These are phyloP conservation scores for Morinoia aosen DNA, from an alignment of 2,888 invertebrate genomes.

Conservation along the genomic window DNA sequence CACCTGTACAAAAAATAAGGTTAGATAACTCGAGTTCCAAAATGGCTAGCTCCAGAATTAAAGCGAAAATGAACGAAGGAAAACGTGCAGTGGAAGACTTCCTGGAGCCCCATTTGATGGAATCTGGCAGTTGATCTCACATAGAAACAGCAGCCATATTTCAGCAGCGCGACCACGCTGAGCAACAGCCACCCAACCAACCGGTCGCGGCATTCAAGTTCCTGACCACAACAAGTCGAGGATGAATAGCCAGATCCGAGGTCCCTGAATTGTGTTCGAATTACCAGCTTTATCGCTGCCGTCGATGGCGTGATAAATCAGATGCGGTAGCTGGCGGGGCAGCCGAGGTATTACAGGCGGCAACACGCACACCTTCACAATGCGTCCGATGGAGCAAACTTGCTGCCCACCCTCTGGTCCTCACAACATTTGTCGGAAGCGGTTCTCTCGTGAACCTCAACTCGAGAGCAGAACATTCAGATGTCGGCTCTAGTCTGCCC, in stretches of 20 bases:
- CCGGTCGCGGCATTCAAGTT: slow-evolving; percentile 3
- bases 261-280: background rate
- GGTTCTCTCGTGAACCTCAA: background rate
- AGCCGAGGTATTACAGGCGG: background rate
- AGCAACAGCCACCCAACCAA: background rate
- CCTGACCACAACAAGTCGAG: slow-evolving; percentile 17
- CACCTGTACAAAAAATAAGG: background rate
- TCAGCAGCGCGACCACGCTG: background rate
- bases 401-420: background rate
- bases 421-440: background rate
- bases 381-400: background rate
- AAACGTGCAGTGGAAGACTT: slow-evolving; percentile 5
- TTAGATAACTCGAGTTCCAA: background rate
- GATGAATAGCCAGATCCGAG: slow-evolving; percentile 12
- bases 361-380: background rate
- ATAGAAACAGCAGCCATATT: slow-evolving; percentile 20
- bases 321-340: background rate
- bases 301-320: slow-evolving; percentile 26
- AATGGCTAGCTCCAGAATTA: background rate
- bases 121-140: slow-evolving; percentile 27
- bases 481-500: background rate
- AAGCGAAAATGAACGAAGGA: background rate
- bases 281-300: slow-evolving; percentile 26
- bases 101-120: background rate
- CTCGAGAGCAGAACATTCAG: background rate